Evolutionary conservation across 2,797 vertebrate genomes (phyloP), one percentile per base, ranked within the genome.

Genomic region (Pagetopsis macropterus): DNA sequence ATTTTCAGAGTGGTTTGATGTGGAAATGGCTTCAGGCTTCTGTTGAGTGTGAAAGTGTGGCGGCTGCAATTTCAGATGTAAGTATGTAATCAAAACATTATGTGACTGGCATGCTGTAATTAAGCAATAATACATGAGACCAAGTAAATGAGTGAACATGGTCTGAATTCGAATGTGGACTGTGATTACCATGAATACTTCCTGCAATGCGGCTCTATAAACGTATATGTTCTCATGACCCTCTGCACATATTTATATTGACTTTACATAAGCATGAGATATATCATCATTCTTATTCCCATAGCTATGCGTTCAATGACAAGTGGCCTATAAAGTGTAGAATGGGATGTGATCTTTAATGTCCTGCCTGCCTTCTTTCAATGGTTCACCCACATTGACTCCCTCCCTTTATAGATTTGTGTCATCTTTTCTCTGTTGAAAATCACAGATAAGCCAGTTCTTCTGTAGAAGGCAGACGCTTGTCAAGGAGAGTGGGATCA

Each of bases 61-160:
- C 76, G 56, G 76, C 56, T 10, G 65, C 63, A 69, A 51, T 81
- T 79, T 82, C 52, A 75, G 61, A 66, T 79, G 62, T 51, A 70
- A 71, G 64, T 58, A 51, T 76, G 66, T 61, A 79, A 84, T 81
- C 75, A 77, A 67, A 73, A 79, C 70, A 82, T 73, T 70, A 78
- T 84, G 72, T 86, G 76, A 82, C 66, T 79, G 62, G 76, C 65
- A 82, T 75, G 58, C 65, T 76, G 60, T 79, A 77, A 87, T 87
- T 79, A 87, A 70, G 27, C 58, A 71, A 69, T 65, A 75, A 78
- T 65, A 78, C 46, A 56, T n/a, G 16, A 62, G 45, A 57, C 31
- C 43, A 56, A 59, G 54, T 62, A 75, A 77, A 70, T 72, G 66
- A 80, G 46, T 12, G 23, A 52, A 48, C 54, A 64, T 21, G 67